Evolutionary conservation across 2,888 invertebrate species (phyloP).

Genomic region (Mantis religiosa): DNA sequence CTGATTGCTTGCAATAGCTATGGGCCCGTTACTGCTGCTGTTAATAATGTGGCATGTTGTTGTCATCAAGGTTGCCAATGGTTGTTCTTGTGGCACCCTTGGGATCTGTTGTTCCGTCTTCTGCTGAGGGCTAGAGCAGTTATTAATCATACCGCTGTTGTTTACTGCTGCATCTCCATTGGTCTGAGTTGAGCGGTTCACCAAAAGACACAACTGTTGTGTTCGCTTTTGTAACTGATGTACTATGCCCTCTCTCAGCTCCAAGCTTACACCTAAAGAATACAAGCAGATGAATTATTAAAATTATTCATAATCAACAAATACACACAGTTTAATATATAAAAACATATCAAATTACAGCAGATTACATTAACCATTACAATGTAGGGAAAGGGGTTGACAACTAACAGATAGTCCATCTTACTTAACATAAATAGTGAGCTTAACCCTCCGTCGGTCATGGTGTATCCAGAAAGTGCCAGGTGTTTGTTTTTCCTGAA

Average conservation of each 20-base stretch:
- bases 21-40: conserved; percentile 20
- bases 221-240: conserved; percentile 16
- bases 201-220: neutral
- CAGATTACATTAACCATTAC: too few species aligned
- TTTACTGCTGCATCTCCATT: neutral
- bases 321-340: too few species aligned
- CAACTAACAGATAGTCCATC: too few species aligned
- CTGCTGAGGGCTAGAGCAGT: neutral
- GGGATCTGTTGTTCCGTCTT: neutral
- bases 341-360: too few species aligned
- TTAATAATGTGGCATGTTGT: conserved; percentile 11
- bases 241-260: conserved; percentile 22
- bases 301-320: too few species aligned
- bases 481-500: too few species aligned
- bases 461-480: too few species aligned
- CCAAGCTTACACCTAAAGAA: conserved; percentile 20
- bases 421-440: too few species aligned
- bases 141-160: conserved; percentile 5
- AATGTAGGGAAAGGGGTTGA: too few species aligned
- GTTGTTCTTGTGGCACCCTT: conserved; percentile 4
- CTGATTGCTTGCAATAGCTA: conserved; percentile 3
- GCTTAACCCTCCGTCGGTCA: too few species aligned
- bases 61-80: neutral
- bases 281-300: too few species aligned
- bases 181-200: conserved; percentile 26